Evolutionary conservation across 2,797 vertebrate species (phyloP).

Genomic region (Trachops cirrhosus): DNA sequence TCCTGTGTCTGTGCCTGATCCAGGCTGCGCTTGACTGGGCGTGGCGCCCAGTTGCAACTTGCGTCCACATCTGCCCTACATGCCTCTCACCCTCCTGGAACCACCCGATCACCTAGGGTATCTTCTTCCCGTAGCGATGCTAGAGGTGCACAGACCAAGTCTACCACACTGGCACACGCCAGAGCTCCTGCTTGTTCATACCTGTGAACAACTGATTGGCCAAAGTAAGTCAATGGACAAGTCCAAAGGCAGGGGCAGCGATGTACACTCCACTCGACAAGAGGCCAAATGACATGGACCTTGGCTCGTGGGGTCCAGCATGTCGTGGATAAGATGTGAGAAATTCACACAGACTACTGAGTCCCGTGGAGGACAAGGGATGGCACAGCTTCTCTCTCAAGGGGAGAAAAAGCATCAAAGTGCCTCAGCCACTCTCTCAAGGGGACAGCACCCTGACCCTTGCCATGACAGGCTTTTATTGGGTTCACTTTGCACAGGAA

Average conservation of each 20-base stretch:
- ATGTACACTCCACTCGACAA: fast-evolving
- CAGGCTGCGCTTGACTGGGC: neutral
- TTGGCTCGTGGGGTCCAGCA: no score
- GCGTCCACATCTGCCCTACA: neutral
- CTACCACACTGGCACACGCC: neutral
- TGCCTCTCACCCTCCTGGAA: neutral
- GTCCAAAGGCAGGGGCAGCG: neutral
- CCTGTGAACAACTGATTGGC: neutral
- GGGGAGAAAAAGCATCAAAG: no score
- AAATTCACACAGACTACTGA: no score
- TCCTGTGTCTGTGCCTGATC: neutral
- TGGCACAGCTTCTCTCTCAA: no score
- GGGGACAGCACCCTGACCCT: no score
- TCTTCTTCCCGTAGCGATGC: neutral
- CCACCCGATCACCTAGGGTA: neutral
- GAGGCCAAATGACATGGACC: neutral
- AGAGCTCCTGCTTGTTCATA: neutral
- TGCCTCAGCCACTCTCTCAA: no score
- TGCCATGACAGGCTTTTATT: no score
- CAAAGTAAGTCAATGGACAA: neutral
- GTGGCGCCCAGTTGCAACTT: neutral
- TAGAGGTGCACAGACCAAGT: neutral
- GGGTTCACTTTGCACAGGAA: no score
- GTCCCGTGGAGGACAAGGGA: no score
- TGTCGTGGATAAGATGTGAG: no score